Percentiles rank a stretch among this genome's conserved stretches.
These are phyloP conservation scores for Pteropus alecto DNA, from an alignment of 2,113 vertebrate genomes.

Conservation along the genomic window DNA sequence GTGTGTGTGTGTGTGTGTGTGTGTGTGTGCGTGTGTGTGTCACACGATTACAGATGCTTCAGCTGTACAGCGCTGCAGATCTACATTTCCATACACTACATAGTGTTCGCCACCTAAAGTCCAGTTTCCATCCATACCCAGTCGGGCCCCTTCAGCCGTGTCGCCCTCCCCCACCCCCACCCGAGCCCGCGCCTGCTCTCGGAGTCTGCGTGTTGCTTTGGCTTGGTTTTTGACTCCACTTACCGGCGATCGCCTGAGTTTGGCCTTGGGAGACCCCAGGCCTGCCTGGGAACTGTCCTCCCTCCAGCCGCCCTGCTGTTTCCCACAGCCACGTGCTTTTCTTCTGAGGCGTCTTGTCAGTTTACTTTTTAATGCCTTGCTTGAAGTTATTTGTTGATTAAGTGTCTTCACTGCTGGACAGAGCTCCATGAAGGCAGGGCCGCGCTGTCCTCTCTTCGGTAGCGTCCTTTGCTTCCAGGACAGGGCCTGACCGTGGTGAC, in stretches of 20 bases:
- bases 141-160: neutral
- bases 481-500: neutral
- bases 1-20: no score
- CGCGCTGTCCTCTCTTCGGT: neutral
- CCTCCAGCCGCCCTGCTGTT: neutral
- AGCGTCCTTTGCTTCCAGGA: neutral
- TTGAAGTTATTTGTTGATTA: neutral
- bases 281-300: neutral
- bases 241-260: no score
- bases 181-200: neutral
- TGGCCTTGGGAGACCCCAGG: neutral
- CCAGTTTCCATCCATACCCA: neutral
- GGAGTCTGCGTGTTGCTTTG: neutral
- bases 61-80: rapidly evolving
- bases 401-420: neutral
- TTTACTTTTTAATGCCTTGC: neutral
- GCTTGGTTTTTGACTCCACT: neutral
- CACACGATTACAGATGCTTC: rapidly evolving
- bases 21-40: no score
- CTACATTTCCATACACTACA: rapidly evolving
- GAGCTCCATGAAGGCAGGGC: neutral
- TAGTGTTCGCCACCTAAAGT: no score
- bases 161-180: neutral
- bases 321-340: neutral
- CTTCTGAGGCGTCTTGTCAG: neutral